Conservation (phyloP, 1,140 invertebrate species). For the Trachymyrmex cornetzi region DNA sequence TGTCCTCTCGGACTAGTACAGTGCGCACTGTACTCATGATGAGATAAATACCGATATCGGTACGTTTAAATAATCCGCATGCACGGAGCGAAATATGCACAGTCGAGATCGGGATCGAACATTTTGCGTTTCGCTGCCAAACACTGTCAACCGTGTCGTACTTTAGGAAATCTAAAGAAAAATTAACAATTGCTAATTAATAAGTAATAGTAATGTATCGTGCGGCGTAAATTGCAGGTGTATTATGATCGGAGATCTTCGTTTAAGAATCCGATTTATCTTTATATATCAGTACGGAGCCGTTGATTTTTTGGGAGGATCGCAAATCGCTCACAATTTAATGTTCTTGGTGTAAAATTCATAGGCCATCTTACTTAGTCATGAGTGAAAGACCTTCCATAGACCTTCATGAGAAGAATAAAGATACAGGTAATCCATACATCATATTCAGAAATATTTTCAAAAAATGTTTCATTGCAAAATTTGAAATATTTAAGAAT, state of each 20-base stretch:
- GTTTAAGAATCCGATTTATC: background rate
- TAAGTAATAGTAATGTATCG: background rate
- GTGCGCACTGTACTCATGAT: conserved; percentile 22
- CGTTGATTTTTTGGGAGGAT: background rate
- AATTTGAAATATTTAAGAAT: too few species aligned
- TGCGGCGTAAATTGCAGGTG: background rate
- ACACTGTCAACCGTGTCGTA: background rate
- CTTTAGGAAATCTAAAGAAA: background rate
- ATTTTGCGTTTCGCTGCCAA: background rate
- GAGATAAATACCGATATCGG: background rate
- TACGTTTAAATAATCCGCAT: background rate
- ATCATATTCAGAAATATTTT: background rate
- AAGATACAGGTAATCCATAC: background rate
- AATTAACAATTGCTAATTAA: background rate
- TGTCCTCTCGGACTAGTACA: background rate
- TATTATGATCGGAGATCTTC: background rate
- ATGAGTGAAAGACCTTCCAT: background rate
- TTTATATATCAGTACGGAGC: background rate
- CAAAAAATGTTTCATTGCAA: too few species aligned
- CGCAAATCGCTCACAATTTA: background rate
- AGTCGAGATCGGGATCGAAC: conserved; percentile 8
- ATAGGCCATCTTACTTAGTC: too few species aligned
- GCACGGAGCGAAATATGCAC: background rate
- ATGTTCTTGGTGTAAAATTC: background rate
- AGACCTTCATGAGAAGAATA: background rate